Base-by-base conservation (phyloP, 92 coral and sea anemone genomes). In the Paramuricea clavata region DNA sequence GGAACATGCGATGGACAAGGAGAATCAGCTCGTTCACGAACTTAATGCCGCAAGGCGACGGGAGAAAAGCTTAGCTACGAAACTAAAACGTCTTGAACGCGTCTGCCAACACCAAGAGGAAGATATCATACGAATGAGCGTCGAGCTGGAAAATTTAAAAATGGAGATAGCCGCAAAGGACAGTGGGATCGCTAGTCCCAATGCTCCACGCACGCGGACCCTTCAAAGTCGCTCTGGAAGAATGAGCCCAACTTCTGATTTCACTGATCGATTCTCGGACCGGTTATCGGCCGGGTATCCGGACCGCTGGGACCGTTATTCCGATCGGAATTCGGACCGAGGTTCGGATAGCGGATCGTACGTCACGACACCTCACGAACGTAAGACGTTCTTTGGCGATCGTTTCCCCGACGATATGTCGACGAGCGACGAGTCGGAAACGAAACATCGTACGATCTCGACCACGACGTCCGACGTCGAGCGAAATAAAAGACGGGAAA, bases 1-100 rank as follows among this genome's bases (percentile, higher is more conserved):
- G 21, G 93, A 95, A 65, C 98, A 95, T 65, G 99, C 99, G 0
- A 79, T 96, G 65, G 99, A 96, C 69, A 92, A 98, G 21, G 98
- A 96, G 42, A 96, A 96, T 47, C 98, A 96, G 32, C 90, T 85
- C 69, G 94, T 90, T 35, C 89, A 90, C 11, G 89, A 89, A 49
- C 71, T 96, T 69, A 93, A 88, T 74, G 91, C 89, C 49, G 94
- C 94, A 3, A 69, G 93, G 42, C 89, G 92, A 44, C 92, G 94
- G n/a, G 99, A 96, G 74, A 93, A 93, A 43, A 88, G 98, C 11
- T 82, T 96, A 31, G 67, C 93, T n/a, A 92, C 89, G 31, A 96
- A 94, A 85, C 93, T 89, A 43, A 90, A 92, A 19, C 95, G 98
- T 12, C 76, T 91, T 1, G 99, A 95, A 61, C 98, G 95, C 64